Percentiles rank a stretch among this genome's conserved stretches.
Conservation (phyloP, 2,113 vertebrate genomes). For the Polypterus senegalus region DNA sequence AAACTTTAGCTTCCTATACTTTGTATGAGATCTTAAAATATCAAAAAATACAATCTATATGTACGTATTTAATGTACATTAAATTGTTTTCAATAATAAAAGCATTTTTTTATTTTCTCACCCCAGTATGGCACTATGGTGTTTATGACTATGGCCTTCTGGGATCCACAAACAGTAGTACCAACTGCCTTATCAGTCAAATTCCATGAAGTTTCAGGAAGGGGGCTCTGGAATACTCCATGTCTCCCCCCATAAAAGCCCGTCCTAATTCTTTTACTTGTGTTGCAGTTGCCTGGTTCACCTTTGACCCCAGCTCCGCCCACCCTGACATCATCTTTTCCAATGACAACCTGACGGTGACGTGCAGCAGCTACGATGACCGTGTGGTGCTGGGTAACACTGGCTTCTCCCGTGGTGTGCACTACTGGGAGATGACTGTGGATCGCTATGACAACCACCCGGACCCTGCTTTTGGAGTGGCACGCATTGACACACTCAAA, state of each 20-base stretch:
- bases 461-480: constrained; percentile 87
- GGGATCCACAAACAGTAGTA: no score
- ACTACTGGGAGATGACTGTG: constrained; percentile 92
- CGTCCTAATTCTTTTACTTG: constrained; percentile 22
- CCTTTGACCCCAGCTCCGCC: constrained; percentile 77
- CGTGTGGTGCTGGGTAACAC: constrained; percentile 84
- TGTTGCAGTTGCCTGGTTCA: constrained; percentile 85
- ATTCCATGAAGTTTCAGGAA: no score
- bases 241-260: accelerated
- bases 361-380: constrained; percentile 96
- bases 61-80: no score
- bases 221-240: no score
- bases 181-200: no score
- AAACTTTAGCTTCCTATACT: no score
- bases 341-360: constrained; percentile 95
- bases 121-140: no score
- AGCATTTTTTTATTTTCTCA: no score
- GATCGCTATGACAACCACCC: constrained; percentile 97
- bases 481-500: constrained; percentile 77
- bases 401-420: constrained; percentile 84
- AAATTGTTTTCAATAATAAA: no score
- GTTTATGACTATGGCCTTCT: no score
- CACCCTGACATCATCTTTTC: constrained; percentile 94
- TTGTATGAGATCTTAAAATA: no score
- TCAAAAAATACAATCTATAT: no score